Base-by-base conservation (phyloP, 2,113 vertebrate species). In the Myanophis thanlyinensis region DNA sequence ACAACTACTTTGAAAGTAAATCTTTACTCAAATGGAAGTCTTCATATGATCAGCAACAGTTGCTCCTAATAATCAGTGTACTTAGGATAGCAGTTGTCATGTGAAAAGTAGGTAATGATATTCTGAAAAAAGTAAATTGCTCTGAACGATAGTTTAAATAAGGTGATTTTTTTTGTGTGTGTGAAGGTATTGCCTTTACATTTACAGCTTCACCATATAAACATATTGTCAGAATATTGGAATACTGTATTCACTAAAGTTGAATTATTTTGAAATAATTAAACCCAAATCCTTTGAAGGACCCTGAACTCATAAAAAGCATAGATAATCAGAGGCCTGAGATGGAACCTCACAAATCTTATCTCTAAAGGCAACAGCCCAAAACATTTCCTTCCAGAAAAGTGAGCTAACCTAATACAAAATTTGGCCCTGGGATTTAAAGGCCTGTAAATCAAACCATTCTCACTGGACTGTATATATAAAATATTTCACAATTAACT, bases 101-200 rank as follows among this genome's bases (percentile, higher is more conserved):
- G 35, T 56, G 25, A 13, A 85, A 88, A 88, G 20, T 54, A 87
- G 46, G 47, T 91, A 87, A 87, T 91, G 56, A 62, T 13, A 13
- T 87, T 67, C 87, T 56, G 56, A 87, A 91, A 91, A 85, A 87
- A 91, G 48, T 51, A 67, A 59, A 56, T 91, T 91, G 51, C 40
- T 91, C 25, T 87, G 13, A 52, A 5, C 22, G n/a, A 59, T 88
- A n/a, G 25, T 91, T 62, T 87, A 56, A 62, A 91, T 87, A 62
- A 56, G 87, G 85, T 40, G 85, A 44, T 13, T 35, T 73, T 87
- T 35, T 67, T 59, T 59, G 40, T 91, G 67, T 91, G 59, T 92
- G 47, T 88, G 47, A 88, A 56, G 59, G 44, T 5, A 84, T 52
- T 27, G 67, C 49, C 35, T 53, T 22, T 49, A 48, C 23, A 87